Evolutionary conservation across 2,888 invertebrate species (phyloP), one percentile per base, ranked within the genome.

Genomic region (Cantharis rufa): DNA sequence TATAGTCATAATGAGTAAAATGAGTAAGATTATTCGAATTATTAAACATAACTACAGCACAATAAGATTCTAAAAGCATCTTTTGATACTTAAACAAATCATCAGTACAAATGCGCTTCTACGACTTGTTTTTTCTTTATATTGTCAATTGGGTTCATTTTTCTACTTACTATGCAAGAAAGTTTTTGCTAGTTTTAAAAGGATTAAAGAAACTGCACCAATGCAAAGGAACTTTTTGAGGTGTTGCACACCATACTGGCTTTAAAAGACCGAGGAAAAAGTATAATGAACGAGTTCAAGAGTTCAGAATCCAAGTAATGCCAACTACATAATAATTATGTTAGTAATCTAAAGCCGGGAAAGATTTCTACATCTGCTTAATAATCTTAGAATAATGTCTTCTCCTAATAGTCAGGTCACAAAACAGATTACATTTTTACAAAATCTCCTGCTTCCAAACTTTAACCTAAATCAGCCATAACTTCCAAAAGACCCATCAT

Each of bases 1-100:
- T 73, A 73, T 62, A 69, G 73, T 73, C 62, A 28, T 18, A 69
- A 69, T 62, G 62, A 69, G 24, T 73, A 73, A 73, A 73, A 69
- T 62, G 68, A 72, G 72, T 66, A 64, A 72, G 62, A 71, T 62
- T 71, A 71, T 71, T 62, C 21, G 62, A 62, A 71, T 62, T 71
- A 71, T 27, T 11, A 62, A 62, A 71, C 62, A 71, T 62, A 66
- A 72, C 48, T 66, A 66, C 21, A 64, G 48, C 63, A 72, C 64
- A 64, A 64, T 66, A 66, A 72, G 64, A 28, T 64, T n/a, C 64
- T 66, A 32, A 68, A 72, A 66, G 61, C 62, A 68, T 27, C 63
- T 63, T 28, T 18, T 61, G 61, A 72, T 48, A 72, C 68, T 15
- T n/a, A 61, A n/a, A 15, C 16, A 64, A 72, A 66, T 21, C 24